A percentile compares a stretch with the other conserved stretches of the same genome.
Conservation (phyloP, 30 jellyfish, hydroid and myxozoan genomes). For the Chrysaora quinquecirrha region DNA sequence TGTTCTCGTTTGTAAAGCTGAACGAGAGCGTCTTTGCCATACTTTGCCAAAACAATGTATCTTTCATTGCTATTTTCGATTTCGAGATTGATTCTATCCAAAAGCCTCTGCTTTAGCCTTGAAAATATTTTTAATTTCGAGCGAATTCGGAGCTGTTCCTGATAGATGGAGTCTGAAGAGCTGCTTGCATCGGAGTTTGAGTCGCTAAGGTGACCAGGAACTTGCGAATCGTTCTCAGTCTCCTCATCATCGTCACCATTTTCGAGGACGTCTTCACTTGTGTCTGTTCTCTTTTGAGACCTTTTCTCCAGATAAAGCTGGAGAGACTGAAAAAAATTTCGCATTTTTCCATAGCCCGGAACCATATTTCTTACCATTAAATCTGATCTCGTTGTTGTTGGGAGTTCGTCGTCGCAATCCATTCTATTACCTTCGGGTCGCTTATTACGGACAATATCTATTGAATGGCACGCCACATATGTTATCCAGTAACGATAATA, state of each 20-base stretch:
- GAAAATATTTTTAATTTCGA: background rate
- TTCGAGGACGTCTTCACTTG: background rate
- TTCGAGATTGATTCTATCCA: background rate
- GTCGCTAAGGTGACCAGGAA: background rate
- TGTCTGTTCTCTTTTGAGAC: background rate
- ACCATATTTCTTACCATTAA: background rate
- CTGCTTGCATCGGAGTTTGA: background rate
- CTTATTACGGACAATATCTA: too few relatives aligned
- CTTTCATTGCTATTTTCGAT: constrained; percentile 9
- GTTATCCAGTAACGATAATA: background rate
- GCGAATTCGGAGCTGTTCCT: too few relatives aligned
- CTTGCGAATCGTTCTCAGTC: background rate
- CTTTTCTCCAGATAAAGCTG: background rate
- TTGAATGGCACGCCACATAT: background rate
- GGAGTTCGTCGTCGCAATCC: background rate
- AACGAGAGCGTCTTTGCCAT: background rate
- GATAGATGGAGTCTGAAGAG: too few relatives aligned
- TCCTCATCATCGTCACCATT: background rate
- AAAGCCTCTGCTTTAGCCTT: background rate
- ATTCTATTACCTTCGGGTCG: background rate
- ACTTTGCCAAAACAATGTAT: constrained; percentile 22
- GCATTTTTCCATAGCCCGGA: background rate
- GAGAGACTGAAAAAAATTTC: background rate
- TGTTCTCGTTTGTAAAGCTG: background rate
- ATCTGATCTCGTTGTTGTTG: background rate